Conservation (phyloP, 2,797 vertebrate species). For the Brotula barbata region DNA sequence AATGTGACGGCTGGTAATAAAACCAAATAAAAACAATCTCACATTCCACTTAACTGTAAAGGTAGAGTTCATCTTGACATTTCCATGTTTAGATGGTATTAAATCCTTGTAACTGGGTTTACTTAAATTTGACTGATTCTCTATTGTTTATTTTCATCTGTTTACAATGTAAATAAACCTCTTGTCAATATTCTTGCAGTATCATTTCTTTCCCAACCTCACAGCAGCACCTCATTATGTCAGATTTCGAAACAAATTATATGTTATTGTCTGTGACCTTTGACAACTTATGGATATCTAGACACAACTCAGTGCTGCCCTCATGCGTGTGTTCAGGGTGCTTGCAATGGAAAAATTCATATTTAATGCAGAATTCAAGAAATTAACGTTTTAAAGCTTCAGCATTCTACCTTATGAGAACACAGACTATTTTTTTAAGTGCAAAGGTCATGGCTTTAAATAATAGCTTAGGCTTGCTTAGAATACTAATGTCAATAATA, state of each 20-base stretch:
- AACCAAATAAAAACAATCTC: neutral
- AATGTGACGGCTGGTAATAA: neutral
- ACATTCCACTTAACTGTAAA: neutral
- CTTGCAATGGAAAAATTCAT: constrained; percentile 23
- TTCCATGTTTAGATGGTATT: neutral
- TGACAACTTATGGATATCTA: constrained; percentile 12
- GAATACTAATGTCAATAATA: neutral
- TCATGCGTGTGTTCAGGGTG: constrained; percentile 43
- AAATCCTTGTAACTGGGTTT: neutral
- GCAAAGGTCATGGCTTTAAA: neutral
- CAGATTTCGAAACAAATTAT: neutral
- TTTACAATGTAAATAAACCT: neutral
- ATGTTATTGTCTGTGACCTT: constrained; percentile 13
- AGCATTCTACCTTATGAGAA: neutral
- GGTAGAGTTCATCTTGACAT: neutral
- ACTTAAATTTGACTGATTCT: too few species aligned
- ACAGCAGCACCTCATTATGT: neutral
- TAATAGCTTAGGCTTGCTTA: neutral
- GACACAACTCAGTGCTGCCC: constrained; percentile 57
- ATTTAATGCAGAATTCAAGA: neutral
- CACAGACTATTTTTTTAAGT: neutral
- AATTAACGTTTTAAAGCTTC: neutral
- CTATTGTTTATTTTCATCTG: neutral
- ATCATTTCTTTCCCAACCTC: neutral
- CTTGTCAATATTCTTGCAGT: neutral